These are phyloP conservation scores for Apamea crenata DNA, from an alignment of 2,888 invertebrate genomes.

Conservation along the genomic window DNA sequence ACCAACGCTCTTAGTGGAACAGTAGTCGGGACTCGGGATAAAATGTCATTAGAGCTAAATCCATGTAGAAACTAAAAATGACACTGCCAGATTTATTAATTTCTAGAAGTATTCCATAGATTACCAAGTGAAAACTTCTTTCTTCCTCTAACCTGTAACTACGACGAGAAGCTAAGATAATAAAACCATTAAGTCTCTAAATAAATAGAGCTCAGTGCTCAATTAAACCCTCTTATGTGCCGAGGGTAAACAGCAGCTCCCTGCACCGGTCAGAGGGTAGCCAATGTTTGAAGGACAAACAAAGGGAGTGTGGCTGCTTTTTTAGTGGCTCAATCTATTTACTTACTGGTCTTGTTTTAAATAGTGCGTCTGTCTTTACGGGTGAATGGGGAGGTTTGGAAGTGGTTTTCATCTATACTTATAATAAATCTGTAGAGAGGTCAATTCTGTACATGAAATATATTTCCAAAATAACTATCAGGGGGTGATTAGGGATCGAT, in stretches of 20 bases:
- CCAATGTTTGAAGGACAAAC: constrained; percentile 48
- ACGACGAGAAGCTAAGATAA: constrained; percentile 1
- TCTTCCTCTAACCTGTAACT: too few relatives aligned
- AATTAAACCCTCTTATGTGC: constrained; percentile 59
- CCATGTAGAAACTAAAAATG: too few relatives aligned
- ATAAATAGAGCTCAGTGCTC: constrained; percentile 43
- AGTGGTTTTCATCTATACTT: too few relatives aligned
- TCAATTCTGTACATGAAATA: too few relatives aligned
- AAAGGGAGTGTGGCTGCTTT: constrained; percentile 43
- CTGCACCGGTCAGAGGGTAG: constrained; percentile 31
- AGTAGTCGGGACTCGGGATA: too few relatives aligned
- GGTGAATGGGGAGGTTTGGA: neutral
- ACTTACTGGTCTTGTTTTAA: constrained; percentile 7
- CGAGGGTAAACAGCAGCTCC: constrained; percentile 33
- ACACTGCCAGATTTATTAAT: neutral
- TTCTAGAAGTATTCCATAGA: neutral
- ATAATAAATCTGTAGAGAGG: too few relatives aligned
- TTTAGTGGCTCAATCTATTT: constrained; percentile 41
- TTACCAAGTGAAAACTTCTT: too few relatives aligned
- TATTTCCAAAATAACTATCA: too few relatives aligned
- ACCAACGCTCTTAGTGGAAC: too few relatives aligned
- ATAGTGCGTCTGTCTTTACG: constrained; percentile 11
- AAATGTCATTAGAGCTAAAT: too few relatives aligned
- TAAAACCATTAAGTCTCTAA: constrained; percentile 32
- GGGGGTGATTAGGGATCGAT: too few relatives aligned